Base-by-base conservation (phyloP, 2,888 invertebrate genomes). In the Oscheius onirici region DNA sequence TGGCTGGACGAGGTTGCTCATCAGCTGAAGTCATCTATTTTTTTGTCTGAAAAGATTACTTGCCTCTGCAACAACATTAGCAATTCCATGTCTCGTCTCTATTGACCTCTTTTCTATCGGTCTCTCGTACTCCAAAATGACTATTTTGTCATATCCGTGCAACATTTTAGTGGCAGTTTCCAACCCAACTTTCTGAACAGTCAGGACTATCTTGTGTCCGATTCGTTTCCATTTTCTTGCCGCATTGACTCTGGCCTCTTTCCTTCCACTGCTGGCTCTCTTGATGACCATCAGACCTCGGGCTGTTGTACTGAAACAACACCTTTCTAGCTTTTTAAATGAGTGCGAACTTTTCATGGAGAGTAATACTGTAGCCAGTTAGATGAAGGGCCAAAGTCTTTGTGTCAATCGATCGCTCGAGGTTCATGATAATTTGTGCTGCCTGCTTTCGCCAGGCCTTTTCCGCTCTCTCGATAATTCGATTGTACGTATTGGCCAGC, bases 401-500 rank as follows among this genome's bases (percentile, higher is more conserved):
- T 88, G 94, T 93, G 0, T 94, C 93, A 55, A 97, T 94, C 0
- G 96, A 95, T 44, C 97, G 90, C 88, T 99, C 99, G 82, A 99
- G 88, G 0, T 96, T 94, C 24, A 99, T 95, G 2, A 99, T 95
- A 80, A 97, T 97, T 90, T 97, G 97, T 0, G 97, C 97, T 95
- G 97, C 93, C 91, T 95, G 95, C 88, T 95, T 95, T 88, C 96
- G 93, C 94, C 95, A 99, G 88, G 99, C 97, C 89, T 97, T 97
- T 89, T 97, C 97, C 41, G 97, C 97, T 88, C 96, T 95, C 88
- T 95, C 94, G 82, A 97, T 99, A 73, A 99, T 95, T 84, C 94
- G 94, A 0, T 95, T 95, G 88, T 99, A 99, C 0, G 99, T 99
- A 89, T 97, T 97, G 43, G 97, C 97, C 97, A 99, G 99, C 97